A percentile compares a stretch with the other conserved stretches of the same genome.
Evolutionary conservation across 2,113 vertebrate genomes (phyloP).

Genomic region (Sus scrofa): T2T-Sscrofa CM000820.6:96493001-96493500

Average conservation of each 20-base stretch:
- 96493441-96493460: constrained; percentile 91
- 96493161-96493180: constrained; percentile 95
- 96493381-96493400: too few species aligned
- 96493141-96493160: constrained; percentile 94
- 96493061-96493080: constrained; percentile 96
- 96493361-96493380: too few species aligned
- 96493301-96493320: constrained; percentile 94
- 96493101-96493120: constrained; percentile 97
- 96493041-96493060: constrained; percentile 96
- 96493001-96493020: constrained; percentile 97
- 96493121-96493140: constrained; percentile 96
- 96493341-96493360: too few species aligned
- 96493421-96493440: too few species aligned
- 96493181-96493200: constrained; percentile 95
- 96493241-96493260: constrained; percentile 95
- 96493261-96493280: constrained; percentile 95
- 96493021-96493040: constrained; percentile 97
- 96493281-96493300: constrained; percentile 89
- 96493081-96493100: constrained; percentile 95
- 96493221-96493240: constrained; percentile 93
- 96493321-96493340: not conserved
- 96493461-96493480: constrained; percentile 92
- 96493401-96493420: too few species aligned
- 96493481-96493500: not conserved
- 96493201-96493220: constrained; percentile 94